These are phyloP conservation scores for Geothlypis trichas DNA, from an alignment of 2,113 vertebrate species.

Conservation along the genomic window DNA sequence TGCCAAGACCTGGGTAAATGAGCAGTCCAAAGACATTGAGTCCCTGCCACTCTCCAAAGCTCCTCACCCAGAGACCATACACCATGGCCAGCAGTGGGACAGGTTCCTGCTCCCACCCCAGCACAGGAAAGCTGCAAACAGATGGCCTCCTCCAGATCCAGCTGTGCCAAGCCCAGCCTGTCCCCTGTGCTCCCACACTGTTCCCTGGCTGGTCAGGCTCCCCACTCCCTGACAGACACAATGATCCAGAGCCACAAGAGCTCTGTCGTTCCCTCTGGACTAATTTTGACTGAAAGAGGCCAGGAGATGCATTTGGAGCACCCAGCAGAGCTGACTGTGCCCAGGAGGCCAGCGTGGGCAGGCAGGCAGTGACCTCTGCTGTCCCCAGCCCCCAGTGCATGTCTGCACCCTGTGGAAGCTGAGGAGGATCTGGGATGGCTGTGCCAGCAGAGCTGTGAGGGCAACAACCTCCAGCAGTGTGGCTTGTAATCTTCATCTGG, in stretches of 20 bases:
- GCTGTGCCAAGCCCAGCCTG: not conserved
- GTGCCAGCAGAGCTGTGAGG: not conserved
- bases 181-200: not conserved
- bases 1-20: not conserved
- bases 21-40: not conserved
- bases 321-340: not conserved
- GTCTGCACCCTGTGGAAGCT: not conserved
- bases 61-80: not conserved
- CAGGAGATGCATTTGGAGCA: not conserved
- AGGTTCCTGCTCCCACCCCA: not conserved
- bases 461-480: not conserved
- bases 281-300: not conserved
- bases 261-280: not conserved
- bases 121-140: not conserved
- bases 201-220: not conserved
- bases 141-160: not conserved
- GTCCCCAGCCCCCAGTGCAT: not conserved
- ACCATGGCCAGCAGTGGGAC: not conserved
- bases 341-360: not conserved
- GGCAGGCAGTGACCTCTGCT: not conserved
- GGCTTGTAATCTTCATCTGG: conserved; percentile 52
- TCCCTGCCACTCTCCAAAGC: not conserved
- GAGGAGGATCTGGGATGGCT: not conserved
- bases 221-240: not conserved
- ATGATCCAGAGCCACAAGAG: not conserved